A percentile compares a stretch with the other conserved stretches of the same genome.
These are phyloP conservation scores for Geopemphigus sp. DNA, from an alignment of 1,140 invertebrate genomes.

Conservation along the genomic window DNA sequence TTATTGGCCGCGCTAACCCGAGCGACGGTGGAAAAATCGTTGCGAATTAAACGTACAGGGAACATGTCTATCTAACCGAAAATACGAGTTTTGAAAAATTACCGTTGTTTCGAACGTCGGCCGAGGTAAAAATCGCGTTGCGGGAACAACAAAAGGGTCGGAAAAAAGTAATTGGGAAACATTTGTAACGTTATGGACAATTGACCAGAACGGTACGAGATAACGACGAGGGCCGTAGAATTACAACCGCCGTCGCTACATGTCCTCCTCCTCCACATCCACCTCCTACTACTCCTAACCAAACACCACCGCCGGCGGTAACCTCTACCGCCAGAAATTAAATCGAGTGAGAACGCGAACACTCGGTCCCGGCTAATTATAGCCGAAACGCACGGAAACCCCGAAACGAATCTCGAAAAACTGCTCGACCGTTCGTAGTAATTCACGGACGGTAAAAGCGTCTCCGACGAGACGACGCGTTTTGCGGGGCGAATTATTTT, in stretches of 20 bases:
- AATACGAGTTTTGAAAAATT: slow-evolving; percentile 44
- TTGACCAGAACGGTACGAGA: slow-evolving; percentile 22
- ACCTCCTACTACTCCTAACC: no score
- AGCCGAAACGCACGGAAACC: slow-evolving; percentile 33
- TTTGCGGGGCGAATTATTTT: no score
- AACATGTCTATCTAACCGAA: no score
- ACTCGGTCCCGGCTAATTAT: slow-evolving; percentile 29
- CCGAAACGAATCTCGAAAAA: slow-evolving; percentile 38
- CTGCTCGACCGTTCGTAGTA: no score
- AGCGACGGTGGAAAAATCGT: slow-evolving; percentile 15
- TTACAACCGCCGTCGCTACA: no score
- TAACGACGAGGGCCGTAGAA: slow-evolving; percentile 15
- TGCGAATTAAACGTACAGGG: no score
- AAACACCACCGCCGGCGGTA: no score
- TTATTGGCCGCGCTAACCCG: no score
- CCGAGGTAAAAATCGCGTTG: slow-evolving; percentile 14
- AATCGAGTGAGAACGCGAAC: slow-evolving; percentile 45
- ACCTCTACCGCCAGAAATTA: slow-evolving; percentile 6
- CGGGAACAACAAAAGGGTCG: neutral
- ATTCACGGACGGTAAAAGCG: no score
- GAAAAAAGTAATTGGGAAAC: slow-evolving; percentile 43
- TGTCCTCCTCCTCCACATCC: no score
- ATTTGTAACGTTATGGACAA: slow-evolving; percentile 43
- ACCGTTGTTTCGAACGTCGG: slow-evolving; percentile 13
- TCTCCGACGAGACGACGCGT: no score